Evolutionary conservation across 2,797 vertebrate species (phyloP).

Genomic region (Lepus oiostolus): DNA sequence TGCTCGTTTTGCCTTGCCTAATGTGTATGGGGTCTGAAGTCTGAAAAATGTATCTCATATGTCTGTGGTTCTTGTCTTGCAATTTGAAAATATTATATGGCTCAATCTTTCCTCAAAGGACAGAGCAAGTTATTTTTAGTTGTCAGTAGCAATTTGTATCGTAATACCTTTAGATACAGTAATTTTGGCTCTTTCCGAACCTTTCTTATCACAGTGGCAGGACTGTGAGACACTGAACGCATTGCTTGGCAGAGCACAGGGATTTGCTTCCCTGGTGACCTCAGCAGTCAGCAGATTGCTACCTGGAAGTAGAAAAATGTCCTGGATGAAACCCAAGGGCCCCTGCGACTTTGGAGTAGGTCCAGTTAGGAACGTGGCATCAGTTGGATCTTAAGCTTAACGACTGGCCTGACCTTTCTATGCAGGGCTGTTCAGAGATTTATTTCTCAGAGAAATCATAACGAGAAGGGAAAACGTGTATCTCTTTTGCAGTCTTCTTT

Average conservation of each 20-base stretch:
- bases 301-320: background rate
- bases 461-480: background rate
- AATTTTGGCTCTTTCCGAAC: background rate
- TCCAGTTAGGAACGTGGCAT: background rate
- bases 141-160: background rate
- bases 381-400: background rate
- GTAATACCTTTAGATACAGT: background rate
- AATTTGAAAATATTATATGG: constrained; percentile 14
- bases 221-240: background rate
- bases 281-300: background rate
- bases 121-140: constrained; percentile 22
- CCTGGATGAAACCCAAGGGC: background rate
- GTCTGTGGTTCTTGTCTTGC: constrained; percentile 18
- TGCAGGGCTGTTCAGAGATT: background rate
- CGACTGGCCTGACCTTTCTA: background rate
- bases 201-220: background rate
- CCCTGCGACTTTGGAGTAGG: no score
- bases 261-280: background rate
- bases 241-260: no score
- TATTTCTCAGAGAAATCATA: background rate
- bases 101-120: constrained; percentile 41
- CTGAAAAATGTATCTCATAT: background rate
- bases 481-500: background rate
- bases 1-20: background rate
- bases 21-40: background rate